phyloP scores from a whole-genome alignment of 1,140 invertebrate species.

The Trachymyrmex septentrionalis region DNA sequence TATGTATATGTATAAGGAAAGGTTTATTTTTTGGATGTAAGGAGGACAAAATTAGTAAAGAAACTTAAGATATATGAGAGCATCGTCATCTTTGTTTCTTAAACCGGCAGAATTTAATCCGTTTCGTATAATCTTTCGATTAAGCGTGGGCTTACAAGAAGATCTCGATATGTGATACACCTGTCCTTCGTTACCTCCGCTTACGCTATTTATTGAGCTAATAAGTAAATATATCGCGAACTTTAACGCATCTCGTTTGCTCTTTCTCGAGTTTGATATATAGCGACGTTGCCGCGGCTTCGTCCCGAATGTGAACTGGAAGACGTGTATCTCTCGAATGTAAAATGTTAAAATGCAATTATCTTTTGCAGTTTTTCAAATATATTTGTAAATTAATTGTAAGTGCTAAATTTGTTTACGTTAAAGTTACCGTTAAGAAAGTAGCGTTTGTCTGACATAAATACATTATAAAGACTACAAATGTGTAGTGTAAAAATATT shows the following conservation, averaged over 20 bases:
- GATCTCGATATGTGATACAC: slow-evolving; percentile 78
- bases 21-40: slow-evolving; percentile 64
- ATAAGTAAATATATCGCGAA: slow-evolving; percentile 60
- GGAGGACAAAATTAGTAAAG: slow-evolving; percentile 69
- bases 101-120: slow-evolving; percentile 33
- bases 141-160: slow-evolving; percentile 54
- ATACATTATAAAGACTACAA: neutral
- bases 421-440: neutral
- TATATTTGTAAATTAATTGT: neutral
- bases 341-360: neutral
- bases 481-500: neutral
- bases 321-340: neutral
- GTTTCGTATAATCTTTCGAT: slow-evolving; percentile 53
- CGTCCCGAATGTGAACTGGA: slow-evolving; percentile 44
- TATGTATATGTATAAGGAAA: slow-evolving; percentile 62
- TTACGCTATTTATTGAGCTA: slow-evolving; percentile 80
- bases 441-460: neutral
- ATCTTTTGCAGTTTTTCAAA: neutral
- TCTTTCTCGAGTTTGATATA: slow-evolving; percentile 74
- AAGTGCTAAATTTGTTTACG: neutral
- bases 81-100: slow-evolving; percentile 62
- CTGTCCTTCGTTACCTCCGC: slow-evolving; percentile 79
- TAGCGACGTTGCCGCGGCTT: slow-evolving; percentile 81
- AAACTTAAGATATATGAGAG: slow-evolving; percentile 68
- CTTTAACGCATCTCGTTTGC: slow-evolving; percentile 59